Evolutionary conservation across 1,140 invertebrate species (phyloP).

Genomic region (Orius insidiosus): DNA sequence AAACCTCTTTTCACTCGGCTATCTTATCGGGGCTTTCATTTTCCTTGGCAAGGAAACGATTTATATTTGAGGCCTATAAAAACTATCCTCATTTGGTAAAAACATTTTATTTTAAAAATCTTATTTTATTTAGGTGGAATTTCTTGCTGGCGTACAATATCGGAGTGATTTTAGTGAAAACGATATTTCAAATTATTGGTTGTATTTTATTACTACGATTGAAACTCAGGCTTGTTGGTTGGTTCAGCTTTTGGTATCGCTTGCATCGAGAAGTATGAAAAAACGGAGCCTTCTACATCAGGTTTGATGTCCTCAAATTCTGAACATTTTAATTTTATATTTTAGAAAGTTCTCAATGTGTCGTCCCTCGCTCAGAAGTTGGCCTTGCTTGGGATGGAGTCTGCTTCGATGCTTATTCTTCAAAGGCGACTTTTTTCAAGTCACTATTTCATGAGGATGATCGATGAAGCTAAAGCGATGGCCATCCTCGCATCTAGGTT

Average conservation of each 20-base stretch:
- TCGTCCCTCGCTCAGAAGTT: constrained; percentile 57
- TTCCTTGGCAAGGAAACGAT: constrained; percentile 97
- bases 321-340: too few relatives aligned
- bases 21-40: constrained; percentile 84
- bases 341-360: constrained; percentile 29
- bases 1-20: constrained; percentile 91
- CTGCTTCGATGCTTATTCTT: constrained; percentile 84
- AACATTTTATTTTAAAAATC: constrained; percentile 6
- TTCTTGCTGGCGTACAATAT: constrained; percentile 77
- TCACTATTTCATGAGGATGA: constrained; percentile 91
- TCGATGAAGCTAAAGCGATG: constrained; percentile 85
- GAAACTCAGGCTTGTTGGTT: constrained; percentile 63
- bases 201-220: constrained; percentile 54
- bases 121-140: constrained; percentile 58
- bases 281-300: too few relatives aligned
- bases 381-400: constrained; percentile 87
- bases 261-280: constrained; percentile 42
- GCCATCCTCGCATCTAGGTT: constrained; percentile 78
- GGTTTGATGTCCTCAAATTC: too few relatives aligned
- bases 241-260: constrained; percentile 79
- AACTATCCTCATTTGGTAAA: constrained; percentile 62
- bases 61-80: constrained; percentile 76
- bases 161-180: constrained; percentile 72
- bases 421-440: constrained; percentile 83
- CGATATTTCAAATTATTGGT: constrained; percentile 68